phyloP scores from a whole-genome alignment of 2,797 vertebrate species.

The Adelosebastes latens region DNA sequence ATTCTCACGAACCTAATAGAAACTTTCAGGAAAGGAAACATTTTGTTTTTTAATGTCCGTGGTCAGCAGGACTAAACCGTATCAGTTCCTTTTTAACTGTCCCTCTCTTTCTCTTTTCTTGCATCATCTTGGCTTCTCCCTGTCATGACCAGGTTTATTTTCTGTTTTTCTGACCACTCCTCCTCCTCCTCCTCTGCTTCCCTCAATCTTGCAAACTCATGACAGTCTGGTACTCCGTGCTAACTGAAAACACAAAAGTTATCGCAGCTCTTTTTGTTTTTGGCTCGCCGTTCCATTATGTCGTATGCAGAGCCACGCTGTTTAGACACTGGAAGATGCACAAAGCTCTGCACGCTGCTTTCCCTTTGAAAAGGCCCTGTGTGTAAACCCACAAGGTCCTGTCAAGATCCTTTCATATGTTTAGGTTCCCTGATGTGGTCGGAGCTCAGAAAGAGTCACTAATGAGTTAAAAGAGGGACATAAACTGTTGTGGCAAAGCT shows the following conservation, averaged over 20 bases:
- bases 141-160: slow-evolving; percentile 46
- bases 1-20: slow-evolving; percentile 26
- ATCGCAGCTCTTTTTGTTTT: background rate
- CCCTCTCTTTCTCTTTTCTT: slow-evolving; percentile 53
- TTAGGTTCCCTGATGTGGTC: slow-evolving; percentile 1
- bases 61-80: slow-evolving; percentile 53
- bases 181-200: background rate
- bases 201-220: slow-evolving; percentile 5
- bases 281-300: background rate
- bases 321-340: slow-evolving; percentile 19
- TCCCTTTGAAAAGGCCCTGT: background rate
- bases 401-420: background rate
- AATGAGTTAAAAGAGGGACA: slow-evolving; percentile 1
- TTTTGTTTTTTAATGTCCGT: slow-evolving; percentile 49
- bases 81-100: slow-evolving; percentile 58
- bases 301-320: background rate
- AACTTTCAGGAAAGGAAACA: slow-evolving; percentile 33
- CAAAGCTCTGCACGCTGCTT: background rate
- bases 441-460: slow-evolving; percentile 8
- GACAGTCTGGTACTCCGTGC: background rate
- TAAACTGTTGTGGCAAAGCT: background rate
- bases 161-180: slow-evolving; percentile 24
- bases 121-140: slow-evolving; percentile 58
- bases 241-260: background rate
- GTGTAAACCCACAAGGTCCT: slow-evolving; percentile 5